Evolutionary conservation across 2,888 invertebrate species (phyloP).

Genomic region (Lasioglossum morio): DNA sequence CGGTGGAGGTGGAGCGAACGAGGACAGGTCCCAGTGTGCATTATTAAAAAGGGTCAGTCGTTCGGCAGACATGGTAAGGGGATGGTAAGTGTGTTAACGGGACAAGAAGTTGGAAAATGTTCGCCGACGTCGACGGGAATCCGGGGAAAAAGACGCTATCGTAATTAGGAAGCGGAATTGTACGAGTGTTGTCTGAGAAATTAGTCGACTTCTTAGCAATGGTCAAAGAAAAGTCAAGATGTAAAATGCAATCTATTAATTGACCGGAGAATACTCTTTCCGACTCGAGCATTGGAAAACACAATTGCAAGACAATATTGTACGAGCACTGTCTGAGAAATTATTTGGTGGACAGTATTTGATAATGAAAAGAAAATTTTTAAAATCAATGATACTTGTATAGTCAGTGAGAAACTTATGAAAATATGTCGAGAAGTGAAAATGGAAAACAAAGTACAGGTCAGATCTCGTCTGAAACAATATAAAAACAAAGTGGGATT

Average conservation of each 20-base stretch:
- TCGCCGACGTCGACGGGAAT: not conserved
- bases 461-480: not conserved
- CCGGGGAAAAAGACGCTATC: not conserved
- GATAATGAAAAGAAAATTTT: not conserved
- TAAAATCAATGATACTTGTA: too few relatives aligned
- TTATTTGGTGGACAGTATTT: not conserved
- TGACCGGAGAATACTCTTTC: not conserved
- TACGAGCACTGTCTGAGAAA: not conserved
- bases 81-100: constrained; percentile 2
- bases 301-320: not conserved
- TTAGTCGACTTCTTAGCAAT: not conserved
- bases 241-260: not conserved
- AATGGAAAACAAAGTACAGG: not conserved
- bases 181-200: not conserved
- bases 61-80: not conserved
- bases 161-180: constrained; percentile 1
- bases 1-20: not conserved
- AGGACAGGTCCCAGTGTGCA: constrained; percentile 44
- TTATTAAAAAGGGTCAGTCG: constrained; percentile 54
- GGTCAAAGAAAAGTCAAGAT: not conserved
- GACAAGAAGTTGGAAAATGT: constrained; percentile 15
- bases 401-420: too few relatives aligned
- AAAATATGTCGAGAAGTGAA: not conserved
- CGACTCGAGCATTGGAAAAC: not conserved
- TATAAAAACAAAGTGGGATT: not conserved